Evolutionary conservation across 1,140 invertebrate species (phyloP), one percentile per base, ranked within the genome.

Genomic region (Berghia stephanieae): DNA sequence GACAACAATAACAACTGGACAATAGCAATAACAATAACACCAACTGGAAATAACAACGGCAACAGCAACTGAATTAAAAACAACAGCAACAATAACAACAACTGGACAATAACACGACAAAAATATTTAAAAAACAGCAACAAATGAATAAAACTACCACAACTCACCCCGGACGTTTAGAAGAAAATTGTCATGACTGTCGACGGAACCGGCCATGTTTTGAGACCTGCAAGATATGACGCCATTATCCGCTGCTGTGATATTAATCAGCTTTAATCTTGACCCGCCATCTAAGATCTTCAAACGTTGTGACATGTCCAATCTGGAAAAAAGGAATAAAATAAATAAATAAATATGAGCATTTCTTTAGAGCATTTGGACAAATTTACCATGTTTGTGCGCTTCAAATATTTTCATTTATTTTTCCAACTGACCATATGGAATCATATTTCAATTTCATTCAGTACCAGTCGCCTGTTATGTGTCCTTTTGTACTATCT

Each of bases 161-260:
- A 16, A 27, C 71, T 91, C 91, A 90, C 93, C 93, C 86, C 87
- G 84, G 63, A 93, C 88, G 60, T 89, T 90, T 3, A 93, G 85
- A 10, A 91, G 84, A 79, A 92, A 92, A 83, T 91, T 92, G 68
- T 89, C 89, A 0, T 79, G 80, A 79, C 93, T 94, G 55, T 92
- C 91, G 72, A 82, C 90, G 0, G 89, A 86, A 0, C 93, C 93
- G 8, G 92, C 93, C 43, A 92, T 90, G 86, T 94, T 94, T 77
- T 91, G 90, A 0, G 92, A 93, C 24, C 89, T 83, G 85, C 94
- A 94, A 2, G 91, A 91, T 86, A 94, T 94, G 71, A 94, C 91
- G 0, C 94, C 94, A 87, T 94, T 94, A 85, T 94, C 94, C 31
- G 90, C 89, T 16, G 91, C 84, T 6, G 91, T 91, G 0, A 92